phyloP scores from a whole-genome alignment of 2,888 invertebrate genomes.

The Anticlea derivata region DNA sequence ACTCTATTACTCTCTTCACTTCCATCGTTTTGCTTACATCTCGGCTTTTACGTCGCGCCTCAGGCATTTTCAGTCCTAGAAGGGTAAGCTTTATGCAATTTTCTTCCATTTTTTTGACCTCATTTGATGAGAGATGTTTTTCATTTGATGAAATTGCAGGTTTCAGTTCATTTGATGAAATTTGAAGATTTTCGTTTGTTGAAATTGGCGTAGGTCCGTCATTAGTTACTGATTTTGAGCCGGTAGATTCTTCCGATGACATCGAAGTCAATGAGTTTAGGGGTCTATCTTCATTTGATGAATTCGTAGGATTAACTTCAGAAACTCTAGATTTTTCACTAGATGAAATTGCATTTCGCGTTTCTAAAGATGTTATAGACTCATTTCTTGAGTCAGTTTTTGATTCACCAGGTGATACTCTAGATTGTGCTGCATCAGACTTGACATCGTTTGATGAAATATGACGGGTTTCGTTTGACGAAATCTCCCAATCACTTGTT shows the following conservation, averaged over 20 bases:
- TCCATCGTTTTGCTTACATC: slow-evolving; percentile 43
- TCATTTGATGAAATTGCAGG: slow-evolving; percentile 4
- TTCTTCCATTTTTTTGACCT: too few relatives aligned
- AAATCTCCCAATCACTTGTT: slow-evolving; percentile 11
- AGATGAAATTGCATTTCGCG: too few relatives aligned
- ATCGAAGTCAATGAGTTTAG: slow-evolving; percentile 6
- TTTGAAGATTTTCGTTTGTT: background rate
- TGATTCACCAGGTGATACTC: background rate
- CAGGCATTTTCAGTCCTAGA: slow-evolving; percentile 36
- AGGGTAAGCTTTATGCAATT: slow-evolving; percentile 25
- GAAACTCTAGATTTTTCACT: too few relatives aligned
- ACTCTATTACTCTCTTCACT: slow-evolving; percentile 79
- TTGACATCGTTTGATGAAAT: slow-evolving; percentile 5
- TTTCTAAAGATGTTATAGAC: slow-evolving; percentile 1
- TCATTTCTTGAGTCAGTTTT: slow-evolving; percentile 4
- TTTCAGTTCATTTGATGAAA: slow-evolving; percentile 8
- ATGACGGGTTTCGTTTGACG: slow-evolving; percentile 16
- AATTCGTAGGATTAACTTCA: background rate
- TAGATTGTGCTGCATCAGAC: slow-evolving; percentile 3
- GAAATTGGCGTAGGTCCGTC: too few relatives aligned
- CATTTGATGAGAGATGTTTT: too few relatives aligned
- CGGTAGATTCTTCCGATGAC: slow-evolving; percentile 3
- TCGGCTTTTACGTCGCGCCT: slow-evolving; percentile 34
- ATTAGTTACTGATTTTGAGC: background rate
- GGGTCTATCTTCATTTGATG: slow-evolving; percentile 11